A percentile compares a stretch with the other conserved stretches of the same genome.
These are phyloP conservation scores for Struthio camelus DNA, from an alignment of 2,113 vertebrate species.

Conservation along the genomic window DNA sequence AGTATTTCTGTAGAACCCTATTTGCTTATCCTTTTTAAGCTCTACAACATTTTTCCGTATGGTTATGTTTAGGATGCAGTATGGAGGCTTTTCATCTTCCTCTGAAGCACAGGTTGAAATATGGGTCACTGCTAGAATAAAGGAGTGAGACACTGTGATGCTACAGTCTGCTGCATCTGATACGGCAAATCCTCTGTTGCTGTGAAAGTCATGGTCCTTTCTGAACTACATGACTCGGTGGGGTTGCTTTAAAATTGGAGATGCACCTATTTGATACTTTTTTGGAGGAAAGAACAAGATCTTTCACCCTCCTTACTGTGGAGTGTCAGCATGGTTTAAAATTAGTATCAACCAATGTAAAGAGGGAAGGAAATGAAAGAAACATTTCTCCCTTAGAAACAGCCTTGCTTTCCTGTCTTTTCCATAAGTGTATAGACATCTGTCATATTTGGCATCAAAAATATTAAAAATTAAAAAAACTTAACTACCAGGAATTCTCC, in stretches of 20 bases:
- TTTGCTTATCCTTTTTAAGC: slow-evolving; percentile 27
- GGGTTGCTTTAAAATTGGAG: slow-evolving; percentile 29
- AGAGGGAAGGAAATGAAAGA: slow-evolving; percentile 65
- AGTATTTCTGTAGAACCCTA: not conserved
- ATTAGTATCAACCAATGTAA: not conserved
- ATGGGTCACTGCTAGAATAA: not conserved
- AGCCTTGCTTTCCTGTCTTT: slow-evolving; percentile 52
- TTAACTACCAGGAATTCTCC: slow-evolving; percentile 51
- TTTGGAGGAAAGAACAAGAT: slow-evolving; percentile 42
- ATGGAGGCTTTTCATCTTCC: slow-evolving; percentile 47
- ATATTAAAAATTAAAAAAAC: slow-evolving; percentile 33
- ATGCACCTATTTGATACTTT: slow-evolving; percentile 13
- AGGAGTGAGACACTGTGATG: not conserved
- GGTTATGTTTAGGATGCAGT: slow-evolving; percentile 45
- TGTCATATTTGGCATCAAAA: slow-evolving; percentile 61
- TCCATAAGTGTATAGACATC: not conserved
- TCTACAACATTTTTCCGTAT: slow-evolving; percentile 36
- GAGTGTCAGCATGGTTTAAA: slow-evolving; percentile 46
- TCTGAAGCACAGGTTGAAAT: slow-evolving; percentile 23
- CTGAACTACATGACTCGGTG: not conserved
- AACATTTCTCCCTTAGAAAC: slow-evolving; percentile 46
- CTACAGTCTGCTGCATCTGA: not conserved
- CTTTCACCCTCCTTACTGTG: not conserved
- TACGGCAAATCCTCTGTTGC: not conserved
- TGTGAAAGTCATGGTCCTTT: not conserved